Base-by-base conservation (phyloP, 1,140 invertebrate genomes). In the Tyrophagus putrescentiae region DNA sequence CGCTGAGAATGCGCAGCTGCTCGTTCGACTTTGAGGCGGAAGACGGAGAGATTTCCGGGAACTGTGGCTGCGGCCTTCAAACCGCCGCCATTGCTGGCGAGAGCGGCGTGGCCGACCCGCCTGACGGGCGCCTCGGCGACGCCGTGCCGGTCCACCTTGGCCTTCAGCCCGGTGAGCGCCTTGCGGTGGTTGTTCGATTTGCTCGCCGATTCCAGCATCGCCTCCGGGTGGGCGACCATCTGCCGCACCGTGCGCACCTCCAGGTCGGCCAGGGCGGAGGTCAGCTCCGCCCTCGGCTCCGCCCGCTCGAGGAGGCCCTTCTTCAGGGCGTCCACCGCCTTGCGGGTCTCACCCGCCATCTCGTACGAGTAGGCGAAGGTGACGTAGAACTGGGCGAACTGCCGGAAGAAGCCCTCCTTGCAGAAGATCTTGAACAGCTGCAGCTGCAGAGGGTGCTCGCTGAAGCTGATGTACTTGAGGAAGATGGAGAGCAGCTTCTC, bases 121-220 rank as follows among this genome's bases (percentile, higher is more conserved):
- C 32, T 59, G 29, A 59, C 25, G 5, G 57, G 57, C 33, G 57
- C 57, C 11, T 42, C 39, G 21, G 23, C 41, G 1, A 42, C 50
- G 44, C 50, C 33, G 41, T 45, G 7, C 4, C 25, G 18, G 16
- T 25, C n/a, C 52, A 31, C 32, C 42, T 60, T 60, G 23, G 4
- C n/a, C 28, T 60, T 60, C 23, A 52, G 29, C 27, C 39, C 54
- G 23, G 36, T 53, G 21, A 52, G 39, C 6, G 59, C 29, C 28
- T 60, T 53, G 52, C 48, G 5, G 80, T 77, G 67, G 84, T 87
- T 28, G 23, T 18, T 25, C 39, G 11, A 45, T 28, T 65, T 57
- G 9, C 13, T 11, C 3, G 29, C 50, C n/a, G n/a, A n/a, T n/a
- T n/a, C n/a, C n/a, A n/a, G n/a, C n/a, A n/a, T n/a, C n/a, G n/a